Evolutionary conservation across 2,888 invertebrate species (phyloP).

Genomic region (Apoda limacodes): DNA sequence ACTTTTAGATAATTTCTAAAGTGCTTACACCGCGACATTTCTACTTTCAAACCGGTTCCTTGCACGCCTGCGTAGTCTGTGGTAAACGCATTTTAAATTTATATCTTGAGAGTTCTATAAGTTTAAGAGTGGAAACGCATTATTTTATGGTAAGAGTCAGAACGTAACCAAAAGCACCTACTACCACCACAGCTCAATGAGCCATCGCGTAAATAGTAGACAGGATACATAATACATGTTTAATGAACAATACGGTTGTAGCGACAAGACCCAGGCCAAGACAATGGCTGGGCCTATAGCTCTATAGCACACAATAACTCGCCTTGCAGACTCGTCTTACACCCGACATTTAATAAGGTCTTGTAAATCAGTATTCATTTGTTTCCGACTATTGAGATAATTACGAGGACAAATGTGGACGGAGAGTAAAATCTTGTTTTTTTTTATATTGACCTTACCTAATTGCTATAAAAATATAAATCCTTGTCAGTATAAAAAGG

Average conservation of each 20-base stretch:
- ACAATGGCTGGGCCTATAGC: conserved; percentile 44
- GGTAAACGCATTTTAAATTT: too few relatives aligned
- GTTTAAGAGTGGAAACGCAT: too few relatives aligned
- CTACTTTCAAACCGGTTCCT: conserved; percentile 54
- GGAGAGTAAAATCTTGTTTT: too few relatives aligned
- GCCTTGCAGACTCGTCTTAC: conserved; percentile 39
- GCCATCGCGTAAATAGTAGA: conserved; percentile 38
- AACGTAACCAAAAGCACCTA: not conserved
- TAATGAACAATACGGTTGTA: conserved; percentile 41
- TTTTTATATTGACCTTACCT: too few relatives aligned
- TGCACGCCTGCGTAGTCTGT: conserved; percentile 23
- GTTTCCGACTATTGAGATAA: too few relatives aligned
- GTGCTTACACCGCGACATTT: conserved; percentile 24
- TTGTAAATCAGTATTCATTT: conserved; percentile 39
- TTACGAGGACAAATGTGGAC: too few relatives aligned
- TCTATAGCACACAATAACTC: conserved; percentile 32
- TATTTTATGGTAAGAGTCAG: conserved; percentile 6
- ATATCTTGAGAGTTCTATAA: too few relatives aligned
- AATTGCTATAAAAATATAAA: too few relatives aligned
- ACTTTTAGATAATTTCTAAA: conserved; percentile 29
- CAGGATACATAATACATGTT: conserved; percentile 52
- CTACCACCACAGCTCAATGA: conserved; percentile 50
- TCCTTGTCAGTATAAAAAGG: conserved; percentile 8
- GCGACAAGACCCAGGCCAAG: too few relatives aligned
- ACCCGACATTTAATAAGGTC: conserved; percentile 24